These are phyloP conservation scores for Apamea epomidion DNA, from an alignment of 2,888 invertebrate species.

Conservation along the genomic window DNA sequence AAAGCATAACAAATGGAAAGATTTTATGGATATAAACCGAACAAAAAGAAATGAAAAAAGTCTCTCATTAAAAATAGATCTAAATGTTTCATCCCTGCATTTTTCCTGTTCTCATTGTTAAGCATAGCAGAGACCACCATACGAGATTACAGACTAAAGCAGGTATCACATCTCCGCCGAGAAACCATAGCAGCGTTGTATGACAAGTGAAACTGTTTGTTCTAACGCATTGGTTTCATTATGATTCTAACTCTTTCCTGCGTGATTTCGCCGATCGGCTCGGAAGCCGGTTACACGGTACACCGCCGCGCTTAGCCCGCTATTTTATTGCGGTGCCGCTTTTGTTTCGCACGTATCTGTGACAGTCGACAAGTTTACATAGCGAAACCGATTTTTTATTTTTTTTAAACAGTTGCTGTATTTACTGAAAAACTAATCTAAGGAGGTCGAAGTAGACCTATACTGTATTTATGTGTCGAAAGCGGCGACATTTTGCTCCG, in stretches of 20 bases:
- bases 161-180: background rate
- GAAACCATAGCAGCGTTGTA: background rate
- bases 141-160: slow-evolving; percentile 37
- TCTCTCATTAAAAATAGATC: slow-evolving; percentile 24
- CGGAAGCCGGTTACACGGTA: background rate
- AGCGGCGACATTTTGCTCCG: too few relatives aligned
- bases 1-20: background rate
- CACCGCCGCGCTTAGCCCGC: background rate
- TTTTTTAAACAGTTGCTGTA: too few relatives aligned
- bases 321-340: background rate
- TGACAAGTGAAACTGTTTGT: too few relatives aligned
- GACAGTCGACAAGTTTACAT: background rate
- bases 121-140: slow-evolving; percentile 35
- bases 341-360: background rate
- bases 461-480: too few relatives aligned
- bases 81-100: slow-evolving; percentile 13
- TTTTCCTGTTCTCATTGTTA: slow-evolving; percentile 39
- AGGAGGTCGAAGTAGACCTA: too few relatives aligned
- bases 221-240: too few relatives aligned
- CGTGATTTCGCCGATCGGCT: background rate
- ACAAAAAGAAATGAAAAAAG: background rate
- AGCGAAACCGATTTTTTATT: background rate
- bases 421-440: too few relatives aligned
- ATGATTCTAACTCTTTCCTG: background rate
- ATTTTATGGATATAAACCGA: background rate